These are phyloP conservation scores for Phortica variegata DNA, from an alignment of 1,140 invertebrate species.

Conservation along the genomic window DNA sequence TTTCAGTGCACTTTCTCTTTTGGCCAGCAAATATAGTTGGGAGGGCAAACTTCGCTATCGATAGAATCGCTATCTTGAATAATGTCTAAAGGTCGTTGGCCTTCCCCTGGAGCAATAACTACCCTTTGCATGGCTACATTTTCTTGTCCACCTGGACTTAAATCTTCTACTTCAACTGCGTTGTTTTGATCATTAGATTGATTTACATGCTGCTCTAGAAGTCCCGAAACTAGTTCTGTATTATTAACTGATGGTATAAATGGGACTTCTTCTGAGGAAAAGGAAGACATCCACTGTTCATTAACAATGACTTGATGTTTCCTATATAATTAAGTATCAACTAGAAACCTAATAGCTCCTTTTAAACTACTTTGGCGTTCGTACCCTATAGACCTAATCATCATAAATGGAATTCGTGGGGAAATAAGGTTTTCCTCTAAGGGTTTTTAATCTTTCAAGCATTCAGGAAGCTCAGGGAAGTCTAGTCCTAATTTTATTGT, in stretches of 20 bases:
- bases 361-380: constrained; percentile 4
- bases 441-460: neutral
- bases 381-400: constrained; percentile 7
- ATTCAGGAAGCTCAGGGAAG: constrained; percentile 1
- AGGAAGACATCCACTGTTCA: no score
- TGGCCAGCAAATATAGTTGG: constrained; percentile 5
- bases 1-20: constrained; percentile 1
- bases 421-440: constrained; percentile 6
- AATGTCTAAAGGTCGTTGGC: neutral
- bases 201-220: no score
- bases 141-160: constrained; percentile 4
- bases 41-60: constrained; percentile 1
- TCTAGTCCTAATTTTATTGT: constrained; percentile 8
- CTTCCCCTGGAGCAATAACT: constrained; percentile 9
- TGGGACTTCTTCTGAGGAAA: no score
- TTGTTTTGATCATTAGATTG: no score
- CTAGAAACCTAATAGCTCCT: constrained; percentile 4
- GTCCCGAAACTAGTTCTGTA: no score
- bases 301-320: neutral
- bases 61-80: no score
- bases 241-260: no score
- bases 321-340: neutral
- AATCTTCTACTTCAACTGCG: neutral
- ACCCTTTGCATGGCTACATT: constrained; percentile 4
- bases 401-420: constrained; percentile 10